These are phyloP conservation scores for Trachymyrmex cornetzi DNA, from an alignment of 1,140 invertebrate species.

Conservation along the genomic window DNA sequence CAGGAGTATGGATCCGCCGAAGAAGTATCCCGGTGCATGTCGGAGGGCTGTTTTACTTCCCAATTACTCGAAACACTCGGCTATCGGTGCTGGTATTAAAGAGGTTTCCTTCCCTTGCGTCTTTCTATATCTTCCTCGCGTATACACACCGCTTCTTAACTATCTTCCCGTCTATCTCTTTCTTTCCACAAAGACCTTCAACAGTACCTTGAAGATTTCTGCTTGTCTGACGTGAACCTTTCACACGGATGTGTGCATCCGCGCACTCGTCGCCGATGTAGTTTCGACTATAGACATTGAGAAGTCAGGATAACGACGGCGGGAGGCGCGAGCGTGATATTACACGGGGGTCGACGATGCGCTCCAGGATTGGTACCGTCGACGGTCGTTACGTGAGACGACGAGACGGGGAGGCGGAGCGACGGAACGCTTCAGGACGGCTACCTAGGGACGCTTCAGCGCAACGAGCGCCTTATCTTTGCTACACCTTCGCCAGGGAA, in stretches of 20 bases:
- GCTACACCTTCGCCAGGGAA: conserved; percentile 81
- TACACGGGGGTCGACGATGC: conserved; percentile 77
- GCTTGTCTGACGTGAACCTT: background rate
- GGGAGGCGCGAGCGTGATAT: conserved; percentile 76
- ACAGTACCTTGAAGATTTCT: conserved; percentile 7
- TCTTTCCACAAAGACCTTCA: conserved; percentile 19
- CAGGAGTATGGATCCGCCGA: background rate
- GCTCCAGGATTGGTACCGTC: conserved; percentile 69
- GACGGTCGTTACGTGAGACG: conserved; percentile 75
- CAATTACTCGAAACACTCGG: conserved; percentile 80
- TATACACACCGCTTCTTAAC: background rate
- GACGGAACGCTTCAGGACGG: conserved; percentile 76
- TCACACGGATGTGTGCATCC: background rate
- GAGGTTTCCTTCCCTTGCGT: conserved; percentile 21
- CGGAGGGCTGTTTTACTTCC: conserved; percentile 76
- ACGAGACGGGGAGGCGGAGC: conserved; percentile 54
- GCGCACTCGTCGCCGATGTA: background rate
- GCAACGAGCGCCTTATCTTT: conserved; percentile 86
- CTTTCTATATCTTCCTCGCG: background rate
- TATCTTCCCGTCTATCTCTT: background rate
- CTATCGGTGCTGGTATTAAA: conserved; percentile 74
- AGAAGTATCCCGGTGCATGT: conserved; percentile 63
- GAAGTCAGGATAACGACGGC: conserved; percentile 78
- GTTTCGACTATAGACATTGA: conserved; percentile 60
- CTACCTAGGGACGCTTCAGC: conserved; percentile 84